These are phyloP conservation scores for Mylabris sibirica DNA, from an alignment of 2,888 invertebrate genomes.

Conservation along the genomic window DNA sequence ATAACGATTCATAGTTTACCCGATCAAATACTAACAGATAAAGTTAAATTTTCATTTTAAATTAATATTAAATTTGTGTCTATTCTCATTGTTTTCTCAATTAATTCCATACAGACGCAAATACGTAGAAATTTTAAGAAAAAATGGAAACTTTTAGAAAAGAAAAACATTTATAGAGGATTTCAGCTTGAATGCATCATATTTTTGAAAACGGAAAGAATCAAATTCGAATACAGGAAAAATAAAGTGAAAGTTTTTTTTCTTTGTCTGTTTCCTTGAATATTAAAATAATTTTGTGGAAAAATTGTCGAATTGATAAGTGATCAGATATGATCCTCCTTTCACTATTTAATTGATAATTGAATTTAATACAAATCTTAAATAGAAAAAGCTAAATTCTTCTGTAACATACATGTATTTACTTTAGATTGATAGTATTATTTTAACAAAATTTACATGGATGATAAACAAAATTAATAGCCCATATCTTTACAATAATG, in stretches of 20 bases:
- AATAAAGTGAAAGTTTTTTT: conserved; percentile 3
- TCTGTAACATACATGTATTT: not conserved
- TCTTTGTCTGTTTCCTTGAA: not conserved
- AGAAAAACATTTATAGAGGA: not conserved
- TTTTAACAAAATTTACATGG: not conserved
- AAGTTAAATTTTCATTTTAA: too few relatives aligned
- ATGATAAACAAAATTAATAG: not conserved
- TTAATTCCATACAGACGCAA: not conserved
- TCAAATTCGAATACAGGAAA: not conserved
- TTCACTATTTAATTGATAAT: not conserved
- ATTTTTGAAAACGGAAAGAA: not conserved
- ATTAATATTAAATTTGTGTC: not conserved
- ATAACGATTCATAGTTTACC: not conserved
- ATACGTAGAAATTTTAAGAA: not conserved
- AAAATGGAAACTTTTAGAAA: too few relatives aligned
- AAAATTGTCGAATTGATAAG: not conserved
- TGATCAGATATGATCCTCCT: not conserved
- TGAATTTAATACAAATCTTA: not conserved
- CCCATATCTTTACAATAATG: not conserved
- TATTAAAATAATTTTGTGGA: not conserved
- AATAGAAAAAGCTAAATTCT: not conserved
- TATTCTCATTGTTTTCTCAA: not conserved
- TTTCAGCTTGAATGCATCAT: not conserved
- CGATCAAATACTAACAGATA: not conserved
- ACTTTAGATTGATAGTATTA: not conserved